Percentiles rank a stretch among this genome's conserved stretches.
Evolutionary conservation across 2,113 vertebrate species (phyloP).

Genomic region (Vulpes lagopus): DNA sequence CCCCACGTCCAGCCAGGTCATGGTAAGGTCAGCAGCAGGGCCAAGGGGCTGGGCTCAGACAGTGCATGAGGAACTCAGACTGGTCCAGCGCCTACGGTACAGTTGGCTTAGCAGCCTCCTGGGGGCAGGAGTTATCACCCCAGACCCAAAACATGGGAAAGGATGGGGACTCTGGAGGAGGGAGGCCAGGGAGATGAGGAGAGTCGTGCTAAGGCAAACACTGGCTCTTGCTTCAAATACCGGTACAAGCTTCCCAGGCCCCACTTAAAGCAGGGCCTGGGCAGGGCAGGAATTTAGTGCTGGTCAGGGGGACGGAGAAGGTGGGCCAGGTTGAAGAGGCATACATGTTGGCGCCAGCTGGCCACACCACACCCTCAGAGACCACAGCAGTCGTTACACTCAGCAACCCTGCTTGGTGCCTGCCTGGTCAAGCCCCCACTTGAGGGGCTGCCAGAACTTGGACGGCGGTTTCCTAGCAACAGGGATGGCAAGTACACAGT

Average conservation of each 20-base stretch:
- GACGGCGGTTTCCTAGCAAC: not conserved
- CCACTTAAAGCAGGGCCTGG: not conserved
- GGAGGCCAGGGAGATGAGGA: not conserved
- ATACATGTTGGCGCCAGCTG: accelerated
- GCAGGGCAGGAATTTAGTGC: not conserved
- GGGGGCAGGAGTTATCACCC: not conserved
- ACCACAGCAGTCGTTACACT: no score
- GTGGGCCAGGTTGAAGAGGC: not conserved
- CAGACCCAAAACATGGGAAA: not conserved
- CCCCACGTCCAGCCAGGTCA: not conserved
- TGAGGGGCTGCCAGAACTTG: not conserved
- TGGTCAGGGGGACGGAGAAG: not conserved
- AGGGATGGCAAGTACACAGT: accelerated
- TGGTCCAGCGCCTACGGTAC: not conserved
- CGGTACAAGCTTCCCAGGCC: not conserved
- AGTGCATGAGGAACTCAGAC: not conserved
- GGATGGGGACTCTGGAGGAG: not conserved
- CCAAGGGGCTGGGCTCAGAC: not conserved
- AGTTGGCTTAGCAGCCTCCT: not conserved
- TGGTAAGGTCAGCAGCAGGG: accelerated
- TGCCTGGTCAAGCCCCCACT: not conserved
- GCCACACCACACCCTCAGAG: not conserved
- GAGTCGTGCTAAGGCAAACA: not conserved
- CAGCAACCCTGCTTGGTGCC: not conserved
- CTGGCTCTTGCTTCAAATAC: not conserved